A percentile compares a stretch with the other conserved stretches of the same genome.
These are phyloP conservation scores for Subacronicta megacephala DNA, from an alignment of 2,888 invertebrate species.

Conservation along the genomic window DNA sequence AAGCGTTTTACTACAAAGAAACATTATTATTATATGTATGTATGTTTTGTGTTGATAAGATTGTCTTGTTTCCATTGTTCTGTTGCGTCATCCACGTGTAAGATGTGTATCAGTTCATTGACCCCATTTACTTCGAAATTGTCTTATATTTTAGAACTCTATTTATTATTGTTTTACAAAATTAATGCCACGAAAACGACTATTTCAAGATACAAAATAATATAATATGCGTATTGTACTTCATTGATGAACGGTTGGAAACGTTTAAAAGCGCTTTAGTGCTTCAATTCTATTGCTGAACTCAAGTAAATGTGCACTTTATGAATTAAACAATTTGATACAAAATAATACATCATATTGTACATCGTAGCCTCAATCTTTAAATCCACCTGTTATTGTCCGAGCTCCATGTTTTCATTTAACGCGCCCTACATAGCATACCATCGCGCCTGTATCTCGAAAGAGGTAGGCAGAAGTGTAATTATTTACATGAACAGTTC, in stretches of 20 bases:
- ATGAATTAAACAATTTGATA: constrained; percentile 3
- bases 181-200: constrained; percentile 40
- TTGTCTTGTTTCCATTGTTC: constrained; percentile 34
- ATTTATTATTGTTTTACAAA: constrained; percentile 33
- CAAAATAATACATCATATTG: constrained; percentile 16
- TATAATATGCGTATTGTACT: constrained; percentile 49
- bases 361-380: constrained; percentile 7
- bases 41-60: constrained; percentile 58
- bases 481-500: too few species aligned
- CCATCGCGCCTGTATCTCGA: too few species aligned
- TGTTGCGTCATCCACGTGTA: constrained; percentile 61
- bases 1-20: constrained; percentile 15
- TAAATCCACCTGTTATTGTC: constrained; percentile 2
- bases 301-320: constrained; percentile 15
- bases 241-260: constrained; percentile 34
- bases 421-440: not conserved
- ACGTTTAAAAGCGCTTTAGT: constrained; percentile 18
- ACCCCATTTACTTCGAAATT: constrained; percentile 46
- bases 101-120: constrained; percentile 60
- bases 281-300: constrained; percentile 5
- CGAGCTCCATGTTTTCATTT: not conserved
- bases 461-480: too few species aligned
- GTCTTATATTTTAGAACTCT: constrained; percentile 32
- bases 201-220: constrained; percentile 22
- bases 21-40: constrained; percentile 56